Evolutionary conservation across 2,113 vertebrate species (phyloP).

Genomic region (Nipponia nippon): DNA sequence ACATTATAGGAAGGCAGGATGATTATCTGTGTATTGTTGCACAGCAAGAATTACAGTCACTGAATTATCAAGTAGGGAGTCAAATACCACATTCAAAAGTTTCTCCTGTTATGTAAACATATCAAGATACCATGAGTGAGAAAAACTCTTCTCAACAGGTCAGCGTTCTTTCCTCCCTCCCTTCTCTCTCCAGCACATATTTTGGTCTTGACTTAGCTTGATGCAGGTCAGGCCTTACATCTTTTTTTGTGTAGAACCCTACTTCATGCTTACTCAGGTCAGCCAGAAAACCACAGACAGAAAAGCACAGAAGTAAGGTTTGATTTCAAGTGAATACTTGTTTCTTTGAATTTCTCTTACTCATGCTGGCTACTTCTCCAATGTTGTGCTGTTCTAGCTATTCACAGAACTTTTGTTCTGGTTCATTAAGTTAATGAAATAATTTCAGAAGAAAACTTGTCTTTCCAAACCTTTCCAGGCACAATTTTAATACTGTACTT

Average conservation of each 20-base stretch:
- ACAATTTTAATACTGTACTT: not conserved
- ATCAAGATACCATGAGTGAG: not conserved
- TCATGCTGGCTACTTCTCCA: not conserved
- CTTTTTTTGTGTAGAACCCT: not conserved
- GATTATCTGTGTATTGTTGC: not conserved
- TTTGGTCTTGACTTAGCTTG: not conserved
- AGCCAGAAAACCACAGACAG: not conserved
- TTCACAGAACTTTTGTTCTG: not conserved
- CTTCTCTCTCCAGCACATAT: not conserved
- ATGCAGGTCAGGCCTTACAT: fast-evolving
- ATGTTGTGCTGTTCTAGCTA: not conserved
- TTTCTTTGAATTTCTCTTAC: not conserved
- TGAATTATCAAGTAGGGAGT: not conserved
- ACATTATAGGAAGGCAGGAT: not conserved
- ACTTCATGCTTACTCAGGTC: not conserved
- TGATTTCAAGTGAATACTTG: not conserved
- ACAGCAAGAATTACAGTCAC: not conserved
- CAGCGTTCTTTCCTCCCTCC: not conserved
- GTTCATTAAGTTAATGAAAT: not conserved
- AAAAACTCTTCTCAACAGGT: not conserved
- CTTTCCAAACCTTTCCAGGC: not conserved
- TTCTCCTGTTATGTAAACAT: not conserved
- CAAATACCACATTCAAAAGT: not conserved
- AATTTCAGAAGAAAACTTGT: not conserved
- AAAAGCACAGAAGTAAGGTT: not conserved